Conservation (phyloP, 1,140 invertebrate genomes). For the Zaprionus ornatus region DNA sequence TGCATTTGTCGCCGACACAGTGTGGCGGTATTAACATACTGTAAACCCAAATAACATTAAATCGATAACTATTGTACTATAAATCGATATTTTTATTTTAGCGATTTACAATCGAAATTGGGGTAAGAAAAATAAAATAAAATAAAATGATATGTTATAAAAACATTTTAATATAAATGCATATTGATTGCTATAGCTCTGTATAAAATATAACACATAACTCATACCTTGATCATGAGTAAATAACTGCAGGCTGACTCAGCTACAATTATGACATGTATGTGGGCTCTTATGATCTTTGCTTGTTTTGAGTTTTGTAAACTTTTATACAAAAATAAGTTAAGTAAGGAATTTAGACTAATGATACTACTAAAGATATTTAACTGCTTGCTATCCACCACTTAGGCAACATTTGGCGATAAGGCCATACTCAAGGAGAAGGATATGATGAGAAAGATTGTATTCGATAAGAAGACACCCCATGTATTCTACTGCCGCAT, state of each 20-base stretch:
- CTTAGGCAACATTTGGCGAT: conserved; percentile 38
- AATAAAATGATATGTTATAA: neutral
- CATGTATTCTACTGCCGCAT: conserved; percentile 93
- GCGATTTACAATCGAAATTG: neutral
- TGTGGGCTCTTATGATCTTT: neutral
- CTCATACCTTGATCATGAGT: neutral
- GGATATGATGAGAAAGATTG: conserved; percentile 92
- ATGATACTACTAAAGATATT: too few species aligned
- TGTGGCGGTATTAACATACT: neutral
- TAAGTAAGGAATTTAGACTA: neutral
- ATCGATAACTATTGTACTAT: neutral
- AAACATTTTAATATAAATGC: neutral
- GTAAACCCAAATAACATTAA: neutral
- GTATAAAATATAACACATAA: neutral
- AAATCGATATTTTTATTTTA: neutral
- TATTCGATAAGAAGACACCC: conserved; percentile 92
- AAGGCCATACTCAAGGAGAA: conserved; percentile 84
- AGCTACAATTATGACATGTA: conserved; percentile 34
- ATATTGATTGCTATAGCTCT: neutral
- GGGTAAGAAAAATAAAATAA: neutral
- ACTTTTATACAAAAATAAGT: neutral
- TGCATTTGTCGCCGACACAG: neutral
- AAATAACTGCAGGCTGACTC: conserved; percentile 6
- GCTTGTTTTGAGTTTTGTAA: neutral
- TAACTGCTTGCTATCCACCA: conserved; percentile 26